These are phyloP conservation scores for Chionomys nivalis DNA, from an alignment of 2,113 vertebrate species.

Conservation along the genomic window DNA sequence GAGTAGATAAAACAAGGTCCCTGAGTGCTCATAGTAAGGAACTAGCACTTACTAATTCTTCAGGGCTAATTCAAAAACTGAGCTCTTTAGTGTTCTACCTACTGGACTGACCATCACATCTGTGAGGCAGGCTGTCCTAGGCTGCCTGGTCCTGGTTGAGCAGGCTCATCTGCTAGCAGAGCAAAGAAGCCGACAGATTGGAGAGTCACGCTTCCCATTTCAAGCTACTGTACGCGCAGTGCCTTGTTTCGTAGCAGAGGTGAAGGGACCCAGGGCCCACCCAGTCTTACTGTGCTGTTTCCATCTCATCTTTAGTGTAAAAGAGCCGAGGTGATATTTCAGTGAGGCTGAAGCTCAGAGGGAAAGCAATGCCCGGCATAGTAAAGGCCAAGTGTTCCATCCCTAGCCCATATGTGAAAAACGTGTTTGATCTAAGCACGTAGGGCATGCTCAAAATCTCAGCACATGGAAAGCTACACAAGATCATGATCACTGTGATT, in stretches of 20 bases:
- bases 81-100: not conserved
- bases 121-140: not conserved
- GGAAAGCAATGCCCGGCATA: not conserved
- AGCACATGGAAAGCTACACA: not conserved
- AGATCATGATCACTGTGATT: too few species aligned
- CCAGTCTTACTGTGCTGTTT: not conserved
- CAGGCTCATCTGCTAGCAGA: not conserved
- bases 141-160: not conserved
- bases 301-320: not conserved
- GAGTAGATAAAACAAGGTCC: not conserved
- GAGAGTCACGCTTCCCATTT: not conserved
- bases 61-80: not conserved
- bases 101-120: not conserved
- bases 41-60: constrained; percentile 17
- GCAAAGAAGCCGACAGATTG: not conserved
- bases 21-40: not conserved
- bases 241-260: not conserved
- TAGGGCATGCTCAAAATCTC: not conserved
- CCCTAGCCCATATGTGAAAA: too few species aligned
- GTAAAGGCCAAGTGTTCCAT: not conserved
- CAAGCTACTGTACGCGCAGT: not conserved
- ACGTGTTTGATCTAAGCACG: not conserved
- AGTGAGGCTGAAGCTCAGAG: not conserved
- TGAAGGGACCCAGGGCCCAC: not conserved
- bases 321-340: not conserved